Conservation (phyloP, 2,888 invertebrate genomes). For the Galerucella calmariensis region DNA sequence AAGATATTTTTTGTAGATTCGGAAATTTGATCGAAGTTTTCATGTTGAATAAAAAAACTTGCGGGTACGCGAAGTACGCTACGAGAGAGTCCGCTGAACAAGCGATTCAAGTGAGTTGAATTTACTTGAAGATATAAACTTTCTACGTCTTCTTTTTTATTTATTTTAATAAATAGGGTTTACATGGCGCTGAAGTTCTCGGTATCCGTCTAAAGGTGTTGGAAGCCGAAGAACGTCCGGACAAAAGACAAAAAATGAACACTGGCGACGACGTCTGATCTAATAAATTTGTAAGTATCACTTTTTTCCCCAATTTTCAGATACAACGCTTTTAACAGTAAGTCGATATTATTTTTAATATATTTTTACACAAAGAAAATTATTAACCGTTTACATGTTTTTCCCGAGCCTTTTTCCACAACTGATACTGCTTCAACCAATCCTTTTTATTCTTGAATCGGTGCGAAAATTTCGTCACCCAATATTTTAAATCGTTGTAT, state of each 20-base stretch:
- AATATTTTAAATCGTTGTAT: slow-evolving; percentile 28
- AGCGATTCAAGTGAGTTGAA: slow-evolving; percentile 73
- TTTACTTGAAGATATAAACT: too few species aligned
- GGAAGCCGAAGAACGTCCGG: slow-evolving; percentile 80
- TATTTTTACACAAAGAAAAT: neutral
- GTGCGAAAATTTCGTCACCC: slow-evolving; percentile 19
- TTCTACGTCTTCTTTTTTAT: too few species aligned
- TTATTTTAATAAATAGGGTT: slow-evolving; percentile 56
- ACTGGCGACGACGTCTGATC: neutral
- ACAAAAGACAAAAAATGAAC: slow-evolving; percentile 34
- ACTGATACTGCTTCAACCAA: slow-evolving; percentile 25
- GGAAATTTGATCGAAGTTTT: slow-evolving; percentile 92
- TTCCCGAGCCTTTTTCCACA: slow-evolving; percentile 11
- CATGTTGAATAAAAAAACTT: slow-evolving; percentile 88
- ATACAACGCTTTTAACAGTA: too few species aligned
- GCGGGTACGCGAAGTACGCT: slow-evolving; percentile 92
- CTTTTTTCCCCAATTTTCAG: neutral
- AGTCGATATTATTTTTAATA: neutral
- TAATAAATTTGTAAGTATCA: neutral
- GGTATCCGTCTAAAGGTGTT: slow-evolving; percentile 89
- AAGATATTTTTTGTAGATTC: slow-evolving; percentile 91
- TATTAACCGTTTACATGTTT: neutral
- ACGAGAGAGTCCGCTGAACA: slow-evolving; percentile 78
- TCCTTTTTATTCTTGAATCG: slow-evolving; percentile 24
- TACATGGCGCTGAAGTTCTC: slow-evolving; percentile 90